phyloP scores from a whole-genome alignment of 2,113 vertebrate species.

The Tragelaphus scriptus region DNA sequence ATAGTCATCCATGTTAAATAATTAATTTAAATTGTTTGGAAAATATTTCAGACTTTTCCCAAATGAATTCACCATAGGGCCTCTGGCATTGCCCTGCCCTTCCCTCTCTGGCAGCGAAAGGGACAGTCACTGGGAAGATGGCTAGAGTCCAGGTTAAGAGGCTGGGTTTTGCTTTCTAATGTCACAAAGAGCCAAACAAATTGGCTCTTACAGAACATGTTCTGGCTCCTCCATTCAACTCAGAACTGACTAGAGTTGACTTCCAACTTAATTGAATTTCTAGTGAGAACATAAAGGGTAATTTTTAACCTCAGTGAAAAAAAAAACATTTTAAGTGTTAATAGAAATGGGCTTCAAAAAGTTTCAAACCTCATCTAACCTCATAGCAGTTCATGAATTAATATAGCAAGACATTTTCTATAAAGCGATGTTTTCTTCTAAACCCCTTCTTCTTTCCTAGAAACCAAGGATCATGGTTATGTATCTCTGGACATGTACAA shows the following conservation, averaged over 20 bases:
- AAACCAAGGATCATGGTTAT: neutral
- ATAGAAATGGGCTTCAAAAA: neutral
- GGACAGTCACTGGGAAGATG: neutral
- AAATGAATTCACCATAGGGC: neutral
- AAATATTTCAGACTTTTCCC: neutral
- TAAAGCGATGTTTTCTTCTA: neutral
- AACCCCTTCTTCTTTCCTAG: neutral
- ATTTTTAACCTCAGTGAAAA: neutral
- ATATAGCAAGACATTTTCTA: neutral
- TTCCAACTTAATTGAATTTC: conserved; percentile 21
- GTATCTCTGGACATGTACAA: neutral
- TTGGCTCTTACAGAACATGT: neutral
- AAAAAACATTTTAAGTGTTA: neutral
- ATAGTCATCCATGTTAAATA: neutral
- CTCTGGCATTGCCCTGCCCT: neutral
- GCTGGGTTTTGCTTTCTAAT: neutral
- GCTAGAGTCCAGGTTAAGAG: neutral
- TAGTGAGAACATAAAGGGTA: neutral
- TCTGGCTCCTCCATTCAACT: neutral
- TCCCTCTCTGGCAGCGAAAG: neutral
- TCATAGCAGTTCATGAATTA: neutral
- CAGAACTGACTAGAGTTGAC: neutral
- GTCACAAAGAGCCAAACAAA: neutral
- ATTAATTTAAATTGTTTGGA: neutral
- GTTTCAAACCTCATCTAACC: neutral